Percentiles rank a stretch among this genome's conserved stretches.
These are phyloP conservation scores for Scaptomyza polygonia DNA, from an alignment of 2,888 invertebrate genomes.

Conservation along the genomic window DNA sequence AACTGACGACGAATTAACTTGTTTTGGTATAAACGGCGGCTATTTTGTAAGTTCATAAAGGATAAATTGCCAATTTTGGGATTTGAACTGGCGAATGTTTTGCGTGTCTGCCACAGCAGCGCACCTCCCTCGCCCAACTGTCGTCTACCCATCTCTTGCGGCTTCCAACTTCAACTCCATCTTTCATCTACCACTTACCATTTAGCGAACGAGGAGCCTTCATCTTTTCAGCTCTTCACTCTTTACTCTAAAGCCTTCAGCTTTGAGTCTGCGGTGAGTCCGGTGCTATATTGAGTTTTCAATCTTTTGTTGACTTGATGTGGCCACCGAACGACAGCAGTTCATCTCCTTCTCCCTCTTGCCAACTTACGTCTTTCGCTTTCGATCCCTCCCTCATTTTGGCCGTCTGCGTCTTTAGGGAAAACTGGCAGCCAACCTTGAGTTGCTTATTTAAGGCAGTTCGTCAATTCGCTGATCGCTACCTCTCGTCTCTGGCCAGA, in stretches of 20 bases:
- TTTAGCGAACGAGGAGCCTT: slow-evolving; percentile 28
- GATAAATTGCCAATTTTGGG: slow-evolving; percentile 82
- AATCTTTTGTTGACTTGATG: slow-evolving; percentile 81
- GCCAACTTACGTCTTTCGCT: not conserved
- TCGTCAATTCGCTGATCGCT: slow-evolving; percentile 62
- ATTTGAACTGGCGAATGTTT: slow-evolving; percentile 80
- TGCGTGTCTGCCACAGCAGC: slow-evolving; percentile 65
- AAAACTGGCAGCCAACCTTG: slow-evolving; percentile 80
- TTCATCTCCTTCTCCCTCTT: slow-evolving; percentile 4
- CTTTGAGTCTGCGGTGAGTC: slow-evolving; percentile 39
- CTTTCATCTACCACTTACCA: slow-evolving; percentile 58
- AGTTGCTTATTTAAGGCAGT: slow-evolving; percentile 80
- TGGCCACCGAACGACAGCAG: slow-evolving; percentile 75
- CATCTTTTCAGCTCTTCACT: not conserved
- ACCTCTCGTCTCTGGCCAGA: slow-evolving; percentile 34
- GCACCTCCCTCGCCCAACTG: slow-evolving; percentile 1
- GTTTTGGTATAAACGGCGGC: slow-evolving; percentile 83
- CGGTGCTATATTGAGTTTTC: slow-evolving; percentile 82
- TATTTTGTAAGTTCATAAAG: slow-evolving; percentile 83
- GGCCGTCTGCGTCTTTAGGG: slow-evolving; percentile 71
- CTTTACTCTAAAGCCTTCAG: slow-evolving; percentile 14
- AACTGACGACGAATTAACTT: slow-evolving; percentile 79
- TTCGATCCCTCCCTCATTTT: slow-evolving; percentile 1
- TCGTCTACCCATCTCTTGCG: not conserved
- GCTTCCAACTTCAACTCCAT: slow-evolving; percentile 40